Conservation (phyloP, 2,113 vertebrate genomes). For the Python bivittatus region DNA sequence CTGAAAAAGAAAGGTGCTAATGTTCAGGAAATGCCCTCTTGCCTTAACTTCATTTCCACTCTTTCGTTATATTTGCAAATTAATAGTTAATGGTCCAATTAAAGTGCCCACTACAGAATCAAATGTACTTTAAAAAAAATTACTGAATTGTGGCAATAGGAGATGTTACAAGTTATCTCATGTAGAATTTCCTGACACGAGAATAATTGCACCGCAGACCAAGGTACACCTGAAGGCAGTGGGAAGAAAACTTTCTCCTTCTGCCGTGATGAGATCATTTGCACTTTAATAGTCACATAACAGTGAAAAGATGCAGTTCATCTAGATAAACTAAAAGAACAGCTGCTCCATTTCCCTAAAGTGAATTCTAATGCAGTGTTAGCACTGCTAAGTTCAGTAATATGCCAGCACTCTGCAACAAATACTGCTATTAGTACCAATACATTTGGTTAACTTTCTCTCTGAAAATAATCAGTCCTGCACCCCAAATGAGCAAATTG, state of each 20-base stretch:
- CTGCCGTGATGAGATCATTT: conserved; percentile 4
- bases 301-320: neutral
- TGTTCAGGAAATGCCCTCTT: neutral
- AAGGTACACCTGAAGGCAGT: neutral
- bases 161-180: neutral
- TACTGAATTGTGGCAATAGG: neutral
- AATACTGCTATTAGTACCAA: conserved; percentile 40
- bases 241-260: accelerated
- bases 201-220: neutral
- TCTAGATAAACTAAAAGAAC: conserved; percentile 17
- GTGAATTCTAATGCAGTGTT: conserved; percentile 50
- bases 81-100: neutral
- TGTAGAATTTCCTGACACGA: neutral
- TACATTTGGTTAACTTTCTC: conserved; percentile 14
- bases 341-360: conserved; percentile 50
- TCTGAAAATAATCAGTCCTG: neutral
- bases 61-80: neutral
- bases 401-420: conserved; percentile 51
- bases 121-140: neutral
- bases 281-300: neutral
- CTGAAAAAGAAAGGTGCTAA: neutral
- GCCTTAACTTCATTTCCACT: neutral
- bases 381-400: conserved; percentile 69
- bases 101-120: neutral
- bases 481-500: neutral